A percentile compares a stretch with the other conserved stretches of the same genome.
Evolutionary conservation across 2,888 invertebrate species (phyloP).

Genomic region (Eubasilissa splendida): DNA sequence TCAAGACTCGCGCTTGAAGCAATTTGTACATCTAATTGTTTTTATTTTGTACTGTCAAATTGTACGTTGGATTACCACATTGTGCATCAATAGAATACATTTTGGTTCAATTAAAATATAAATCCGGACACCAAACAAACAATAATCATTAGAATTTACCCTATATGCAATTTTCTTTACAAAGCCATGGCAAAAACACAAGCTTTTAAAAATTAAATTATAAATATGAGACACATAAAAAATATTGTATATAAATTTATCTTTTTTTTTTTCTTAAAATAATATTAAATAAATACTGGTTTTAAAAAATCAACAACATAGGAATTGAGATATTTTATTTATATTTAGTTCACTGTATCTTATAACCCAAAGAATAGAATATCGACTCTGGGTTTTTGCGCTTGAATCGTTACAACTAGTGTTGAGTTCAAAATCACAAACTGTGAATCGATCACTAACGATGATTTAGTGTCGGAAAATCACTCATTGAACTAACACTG

Average conservation of each 20-base stretch:
- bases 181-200: slow-evolving; percentile 20
- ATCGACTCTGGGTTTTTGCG: no score
- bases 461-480: background rate
- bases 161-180: slow-evolving; percentile 25
- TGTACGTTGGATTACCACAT: slow-evolving; percentile 44
- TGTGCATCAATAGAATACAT: slow-evolving; percentile 39
- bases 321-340: no score
- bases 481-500: no score
- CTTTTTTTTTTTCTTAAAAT: no score
- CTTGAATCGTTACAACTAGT: no score
- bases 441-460: background rate
- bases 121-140: slow-evolving; percentile 7
- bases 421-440: background rate
- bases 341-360: no score
- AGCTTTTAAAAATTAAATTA: slow-evolving; percentile 21
- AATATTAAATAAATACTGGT: no score
- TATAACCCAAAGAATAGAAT: no score
- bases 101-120: slow-evolving; percentile 8
- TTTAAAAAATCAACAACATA: no score
- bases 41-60: slow-evolving; percentile 44
- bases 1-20: slow-evolving; percentile 7
- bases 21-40: slow-evolving; percentile 16
- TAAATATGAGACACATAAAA: no score
- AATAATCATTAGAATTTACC: slow-evolving; percentile 15
- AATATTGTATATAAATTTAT: no score